Evolutionary conservation across 2,113 vertebrate genomes (phyloP).

Genomic region (Apteryx mantelli): DNA sequence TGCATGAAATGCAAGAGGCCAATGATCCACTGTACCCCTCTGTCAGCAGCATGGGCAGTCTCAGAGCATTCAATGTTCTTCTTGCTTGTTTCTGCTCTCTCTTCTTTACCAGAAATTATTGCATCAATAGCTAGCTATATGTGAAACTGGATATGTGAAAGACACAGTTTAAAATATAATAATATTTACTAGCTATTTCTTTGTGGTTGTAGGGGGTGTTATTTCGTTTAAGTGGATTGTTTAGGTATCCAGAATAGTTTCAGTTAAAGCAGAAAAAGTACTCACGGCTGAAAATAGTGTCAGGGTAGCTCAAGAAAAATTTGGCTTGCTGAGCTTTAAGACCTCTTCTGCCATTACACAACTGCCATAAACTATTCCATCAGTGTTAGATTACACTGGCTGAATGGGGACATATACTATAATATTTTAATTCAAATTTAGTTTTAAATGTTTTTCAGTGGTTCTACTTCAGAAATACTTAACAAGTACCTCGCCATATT

Average conservation of each 20-base stretch:
- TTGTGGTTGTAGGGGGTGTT: not conserved
- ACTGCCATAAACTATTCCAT: not conserved
- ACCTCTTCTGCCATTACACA: not conserved
- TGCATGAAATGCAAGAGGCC: not conserved
- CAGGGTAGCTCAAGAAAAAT: not conserved
- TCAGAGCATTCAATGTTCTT: not conserved
- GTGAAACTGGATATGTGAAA: not conserved
- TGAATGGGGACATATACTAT: not conserved
- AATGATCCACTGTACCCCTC: not conserved
- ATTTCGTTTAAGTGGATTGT: not conserved
- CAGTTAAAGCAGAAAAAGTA: not conserved
- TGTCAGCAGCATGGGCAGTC: accelerated
- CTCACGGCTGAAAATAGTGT: not conserved
- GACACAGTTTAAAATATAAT: not conserved
- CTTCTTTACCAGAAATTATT: not conserved
- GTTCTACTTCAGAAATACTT: not conserved
- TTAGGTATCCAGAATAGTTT: not conserved
- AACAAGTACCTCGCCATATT: not conserved
- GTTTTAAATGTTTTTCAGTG: not conserved
- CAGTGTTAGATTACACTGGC: not conserved
- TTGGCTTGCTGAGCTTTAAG: not conserved
- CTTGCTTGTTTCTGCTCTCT: accelerated
- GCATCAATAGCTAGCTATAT: not conserved
- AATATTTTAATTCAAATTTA: not conserved
- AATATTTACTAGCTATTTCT: not conserved